phyloP scores from a whole-genome alignment of 2,113 vertebrate genomes.

The Cervus canadensis region DNA sequence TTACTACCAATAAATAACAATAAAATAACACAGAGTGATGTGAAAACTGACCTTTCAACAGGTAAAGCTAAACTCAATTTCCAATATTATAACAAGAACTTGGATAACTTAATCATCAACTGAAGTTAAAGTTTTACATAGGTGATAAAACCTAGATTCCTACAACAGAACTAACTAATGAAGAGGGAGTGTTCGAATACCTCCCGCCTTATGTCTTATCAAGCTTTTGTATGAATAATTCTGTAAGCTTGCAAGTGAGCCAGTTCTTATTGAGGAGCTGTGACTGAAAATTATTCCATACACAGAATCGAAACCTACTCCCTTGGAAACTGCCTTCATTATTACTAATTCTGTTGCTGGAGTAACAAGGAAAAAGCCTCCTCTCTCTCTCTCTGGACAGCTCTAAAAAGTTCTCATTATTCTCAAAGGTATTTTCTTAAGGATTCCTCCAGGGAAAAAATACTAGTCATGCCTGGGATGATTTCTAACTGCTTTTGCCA shows the following conservation, averaged over 20 bases:
- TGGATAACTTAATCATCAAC: conserved; percentile 13
- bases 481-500: neutral
- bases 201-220: neutral
- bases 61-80: neutral
- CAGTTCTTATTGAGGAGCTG: neutral
- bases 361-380: neutral
- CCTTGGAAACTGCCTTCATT: neutral
- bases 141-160: neutral
- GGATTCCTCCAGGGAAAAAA: conserved; percentile 30
- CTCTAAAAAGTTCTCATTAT: conserved; percentile 12
- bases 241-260: neutral
- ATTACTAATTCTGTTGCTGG: neutral
- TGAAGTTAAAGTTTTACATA: conserved; percentile 14
- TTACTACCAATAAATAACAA: neutral
- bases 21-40: neutral
- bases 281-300: neutral
- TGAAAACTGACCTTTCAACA: conserved; percentile 18
- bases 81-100: neutral
- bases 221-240: neutral
- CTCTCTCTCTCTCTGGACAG: neutral
- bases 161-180: neutral
- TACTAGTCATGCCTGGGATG: neutral
- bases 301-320: neutral
- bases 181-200: neutral
- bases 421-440: conserved; percentile 34